Evolutionary conservation across 2,888 invertebrate genomes (phyloP).

Genomic region (Trypoxylon attenuatum): DNA sequence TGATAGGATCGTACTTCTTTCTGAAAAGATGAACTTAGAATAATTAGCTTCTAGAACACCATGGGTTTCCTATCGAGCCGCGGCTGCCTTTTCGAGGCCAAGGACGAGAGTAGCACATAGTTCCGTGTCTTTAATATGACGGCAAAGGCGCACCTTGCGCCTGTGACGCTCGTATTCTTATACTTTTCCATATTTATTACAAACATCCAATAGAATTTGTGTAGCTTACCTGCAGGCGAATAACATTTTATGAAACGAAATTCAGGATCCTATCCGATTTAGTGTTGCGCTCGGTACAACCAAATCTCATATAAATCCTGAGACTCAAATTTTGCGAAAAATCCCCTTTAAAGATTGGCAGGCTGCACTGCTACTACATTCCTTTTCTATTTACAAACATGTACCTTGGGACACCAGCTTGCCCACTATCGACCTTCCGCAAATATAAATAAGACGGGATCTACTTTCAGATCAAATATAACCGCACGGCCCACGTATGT

Average conservation of each 20-base stretch:
- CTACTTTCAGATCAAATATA: slow-evolving; percentile 1
- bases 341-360: no score
- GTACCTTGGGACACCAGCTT: no score
- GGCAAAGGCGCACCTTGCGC: slow-evolving; percentile 10
- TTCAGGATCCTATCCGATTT: no score
- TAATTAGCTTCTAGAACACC: slow-evolving; percentile 47
- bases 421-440: slow-evolving; percentile 12
- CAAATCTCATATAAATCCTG: no score
- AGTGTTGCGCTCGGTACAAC: no score
- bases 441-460: slow-evolving; percentile 27
- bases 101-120: slow-evolving; percentile 53
- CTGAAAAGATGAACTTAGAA: slow-evolving; percentile 48
- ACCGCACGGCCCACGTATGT: slow-evolving; percentile 2
- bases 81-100: slow-evolving; percentile 47
- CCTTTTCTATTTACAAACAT: no score
- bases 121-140: slow-evolving; percentile 37
- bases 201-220: no score
- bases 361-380: no score
- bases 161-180: slow-evolving; percentile 3
- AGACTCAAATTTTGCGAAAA: no score
- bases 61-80: slow-evolving; percentile 47
- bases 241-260: no score
- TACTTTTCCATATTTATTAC: slow-evolving; percentile 3
- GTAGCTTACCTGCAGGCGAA: no score
- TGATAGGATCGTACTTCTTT: no score